Percentiles rank a stretch among this genome's conserved stretches.
Conservation (phyloP, 2,888 invertebrate genomes). For the Drosophila ezoana region DNA sequence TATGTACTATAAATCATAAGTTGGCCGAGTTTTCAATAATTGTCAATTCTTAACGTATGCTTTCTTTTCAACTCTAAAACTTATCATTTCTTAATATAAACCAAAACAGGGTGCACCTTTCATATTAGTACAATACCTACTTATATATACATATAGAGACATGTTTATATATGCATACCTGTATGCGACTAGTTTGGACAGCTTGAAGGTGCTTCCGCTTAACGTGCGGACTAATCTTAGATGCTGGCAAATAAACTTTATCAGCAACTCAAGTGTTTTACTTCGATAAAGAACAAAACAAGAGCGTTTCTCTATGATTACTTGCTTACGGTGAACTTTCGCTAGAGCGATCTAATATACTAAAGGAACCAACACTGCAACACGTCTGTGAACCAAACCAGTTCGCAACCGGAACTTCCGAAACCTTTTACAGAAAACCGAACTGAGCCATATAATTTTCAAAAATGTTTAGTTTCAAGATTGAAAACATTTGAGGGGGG, state of each 20-base stretch:
- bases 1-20: neutral
- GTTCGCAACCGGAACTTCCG: too few species aligned
- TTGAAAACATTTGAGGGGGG: too few species aligned
- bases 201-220: constrained; percentile 21
- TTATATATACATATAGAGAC: neutral
- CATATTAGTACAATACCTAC: neutral
- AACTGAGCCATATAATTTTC: too few species aligned
- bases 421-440: too few species aligned
- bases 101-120: neutral
- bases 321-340: neutral
- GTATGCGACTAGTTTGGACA: constrained; percentile 10
- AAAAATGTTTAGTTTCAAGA: too few species aligned
- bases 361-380: too few species aligned
- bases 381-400: too few species aligned
- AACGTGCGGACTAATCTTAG: constrained; percentile 11
- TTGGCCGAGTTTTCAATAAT: neutral
- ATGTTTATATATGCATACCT: neutral
- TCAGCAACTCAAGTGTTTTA: constrained; percentile 20
- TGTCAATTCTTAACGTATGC: too few species aligned
- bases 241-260: constrained; percentile 18
- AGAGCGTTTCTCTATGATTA: neutral
- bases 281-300: neutral
- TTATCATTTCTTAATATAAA: too few species aligned
- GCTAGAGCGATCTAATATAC: neutral
- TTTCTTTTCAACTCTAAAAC: too few species aligned